A percentile compares a stretch with the other conserved stretches of the same genome.
Conservation (phyloP, 2,888 invertebrate genomes). For the Caenorhabditis sinica region DNA sequence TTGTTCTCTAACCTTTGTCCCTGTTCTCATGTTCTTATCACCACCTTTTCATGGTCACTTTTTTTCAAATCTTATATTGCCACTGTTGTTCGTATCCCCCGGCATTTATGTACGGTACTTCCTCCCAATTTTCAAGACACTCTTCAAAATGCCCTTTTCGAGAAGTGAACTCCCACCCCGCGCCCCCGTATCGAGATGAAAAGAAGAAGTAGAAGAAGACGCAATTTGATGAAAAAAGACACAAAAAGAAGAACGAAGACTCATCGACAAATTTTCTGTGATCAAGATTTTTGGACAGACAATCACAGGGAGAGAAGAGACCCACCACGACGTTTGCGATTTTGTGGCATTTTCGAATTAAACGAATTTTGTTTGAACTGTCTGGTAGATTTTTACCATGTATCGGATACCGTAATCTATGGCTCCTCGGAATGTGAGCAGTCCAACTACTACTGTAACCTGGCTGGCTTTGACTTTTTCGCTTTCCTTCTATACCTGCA, state of each 20-base stretch:
- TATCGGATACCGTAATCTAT: background rate
- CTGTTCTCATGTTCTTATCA: background rate
- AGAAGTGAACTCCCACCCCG: background rate
- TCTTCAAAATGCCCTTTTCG: constrained; percentile 40
- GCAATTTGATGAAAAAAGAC: background rate
- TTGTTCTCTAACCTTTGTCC: constrained; percentile 6
- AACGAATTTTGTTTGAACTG: background rate
- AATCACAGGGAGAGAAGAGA: background rate
- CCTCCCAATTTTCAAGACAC: constrained; percentile 15
- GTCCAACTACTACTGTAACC: background rate
- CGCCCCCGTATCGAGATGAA: constrained; percentile 9
- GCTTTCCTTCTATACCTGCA: too few relatives aligned
- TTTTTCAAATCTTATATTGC: too few relatives aligned
- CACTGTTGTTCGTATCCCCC: background rate
- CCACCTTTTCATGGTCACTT: background rate
- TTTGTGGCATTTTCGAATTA: background rate
- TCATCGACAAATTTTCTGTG: too few relatives aligned
- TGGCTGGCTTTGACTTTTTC: too few relatives aligned
- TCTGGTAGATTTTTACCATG: background rate
- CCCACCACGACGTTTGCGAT: background rate
- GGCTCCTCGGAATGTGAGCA: background rate
- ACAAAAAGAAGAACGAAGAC: background rate
- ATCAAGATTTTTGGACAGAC: constrained; percentile 2
- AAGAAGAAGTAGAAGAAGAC: background rate
- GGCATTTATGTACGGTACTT: background rate